A percentile compares a stretch with the other conserved stretches of the same genome.
phyloP scores from a whole-genome alignment of 2,888 invertebrate species.

The Eilema griseolum region DNA sequence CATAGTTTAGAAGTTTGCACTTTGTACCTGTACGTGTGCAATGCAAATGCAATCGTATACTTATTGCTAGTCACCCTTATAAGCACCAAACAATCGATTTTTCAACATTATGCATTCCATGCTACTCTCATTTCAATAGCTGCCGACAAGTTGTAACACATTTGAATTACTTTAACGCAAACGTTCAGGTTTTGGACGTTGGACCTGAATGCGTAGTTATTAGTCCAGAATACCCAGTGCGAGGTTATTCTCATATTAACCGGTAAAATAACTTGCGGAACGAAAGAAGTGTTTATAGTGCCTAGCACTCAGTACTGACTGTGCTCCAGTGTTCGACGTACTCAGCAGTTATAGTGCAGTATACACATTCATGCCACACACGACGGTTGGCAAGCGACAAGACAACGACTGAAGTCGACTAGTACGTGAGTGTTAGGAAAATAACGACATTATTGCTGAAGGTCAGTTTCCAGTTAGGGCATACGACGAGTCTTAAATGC shows the following conservation, averaged over 20 bases:
- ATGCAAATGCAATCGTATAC: neutral
- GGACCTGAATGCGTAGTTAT: no score
- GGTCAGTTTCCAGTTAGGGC: neutral
- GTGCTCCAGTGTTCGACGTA: neutral
- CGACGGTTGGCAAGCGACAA: neutral
- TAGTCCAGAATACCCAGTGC: no score
- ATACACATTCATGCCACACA: neutral
- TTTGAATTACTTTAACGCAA: neutral
- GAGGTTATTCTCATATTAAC: no score
- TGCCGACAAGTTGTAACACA: conserved; percentile 9
- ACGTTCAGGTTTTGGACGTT: neutral
- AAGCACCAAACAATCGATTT: conserved; percentile 11
- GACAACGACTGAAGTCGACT: neutral
- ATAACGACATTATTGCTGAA: neutral
- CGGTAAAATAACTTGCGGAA: no score
- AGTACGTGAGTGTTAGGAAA: neutral
- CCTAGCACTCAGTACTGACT: no score
- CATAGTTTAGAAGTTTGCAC: neutral
- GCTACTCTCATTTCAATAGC: neutral
- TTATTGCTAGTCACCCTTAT: neutral
- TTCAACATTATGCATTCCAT: neutral
- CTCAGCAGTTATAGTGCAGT: neutral
- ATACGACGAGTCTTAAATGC: no score
- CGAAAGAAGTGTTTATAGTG: no score
- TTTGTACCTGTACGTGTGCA: neutral